phyloP scores from a whole-genome alignment of 2,113 vertebrate species.

The Phrynosoma blainvillii region DNA sequence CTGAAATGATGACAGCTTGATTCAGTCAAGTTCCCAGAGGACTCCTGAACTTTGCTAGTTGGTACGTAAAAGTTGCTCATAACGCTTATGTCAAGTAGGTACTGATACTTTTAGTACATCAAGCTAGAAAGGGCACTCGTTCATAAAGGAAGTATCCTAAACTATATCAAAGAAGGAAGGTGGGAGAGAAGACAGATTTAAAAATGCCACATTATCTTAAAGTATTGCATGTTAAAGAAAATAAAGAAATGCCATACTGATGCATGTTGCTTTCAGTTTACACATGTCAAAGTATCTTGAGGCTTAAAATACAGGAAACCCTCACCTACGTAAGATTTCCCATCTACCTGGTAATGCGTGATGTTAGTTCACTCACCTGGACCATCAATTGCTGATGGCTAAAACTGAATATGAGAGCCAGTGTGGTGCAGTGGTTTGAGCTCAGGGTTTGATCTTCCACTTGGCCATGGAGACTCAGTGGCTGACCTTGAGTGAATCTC shows the following conservation, averaged over 20 bases:
- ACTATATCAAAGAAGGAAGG: constrained; percentile 29
- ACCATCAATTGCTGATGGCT: neutral
- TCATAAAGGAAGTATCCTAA: constrained; percentile 56
- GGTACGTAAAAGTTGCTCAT: constrained; percentile 52
- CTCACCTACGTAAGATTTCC: neutral
- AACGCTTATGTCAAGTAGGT: constrained; percentile 46
- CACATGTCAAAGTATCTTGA: neutral
- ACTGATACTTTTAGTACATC: constrained; percentile 5
- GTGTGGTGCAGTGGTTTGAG: too few relatives aligned
- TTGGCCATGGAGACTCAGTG: neutral
- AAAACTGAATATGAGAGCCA: neutral
- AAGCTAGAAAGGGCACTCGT: constrained; percentile 59
- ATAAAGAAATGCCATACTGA: constrained; percentile 11
- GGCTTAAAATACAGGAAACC: neutral
- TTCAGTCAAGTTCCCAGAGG: constrained; percentile 63
- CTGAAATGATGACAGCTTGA: constrained; percentile 66
- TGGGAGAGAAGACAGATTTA: constrained; percentile 51
- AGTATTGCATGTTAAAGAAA: constrained; percentile 32
- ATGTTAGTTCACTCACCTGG: neutral
- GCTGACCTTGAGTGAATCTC: neutral
- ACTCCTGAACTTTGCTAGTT: constrained; percentile 58
- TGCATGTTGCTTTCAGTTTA: constrained; percentile 52
- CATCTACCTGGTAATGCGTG: too few relatives aligned
- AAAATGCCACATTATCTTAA: constrained; percentile 47
- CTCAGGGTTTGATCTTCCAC: too few relatives aligned